Percentiles rank a stretch among this genome's conserved stretches.
phyloP scores from a whole-genome alignment of 2,888 invertebrate species.

The Oscheius sp. region DNA sequence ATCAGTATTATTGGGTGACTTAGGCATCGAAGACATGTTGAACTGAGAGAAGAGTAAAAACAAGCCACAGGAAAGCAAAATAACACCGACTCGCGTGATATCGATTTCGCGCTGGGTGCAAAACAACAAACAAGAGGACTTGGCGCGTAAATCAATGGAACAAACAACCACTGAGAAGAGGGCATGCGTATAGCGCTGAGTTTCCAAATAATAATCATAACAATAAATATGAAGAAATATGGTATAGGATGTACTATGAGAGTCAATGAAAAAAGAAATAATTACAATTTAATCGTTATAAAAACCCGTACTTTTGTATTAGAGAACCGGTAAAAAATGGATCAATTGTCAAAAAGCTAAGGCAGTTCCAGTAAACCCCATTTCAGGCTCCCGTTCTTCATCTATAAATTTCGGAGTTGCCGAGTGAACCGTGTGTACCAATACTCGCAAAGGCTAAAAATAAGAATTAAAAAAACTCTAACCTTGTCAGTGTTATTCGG shows the following conservation, averaged over 20 bases:
- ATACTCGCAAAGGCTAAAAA: conserved; percentile 54
- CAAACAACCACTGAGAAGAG: conserved; percentile 2
- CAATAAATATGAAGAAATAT: no score
- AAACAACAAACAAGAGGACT: conserved; percentile 15
- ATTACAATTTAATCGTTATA: background rate
- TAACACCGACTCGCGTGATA: background rate
- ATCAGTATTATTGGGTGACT: background rate
- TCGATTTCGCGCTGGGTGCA: background rate
- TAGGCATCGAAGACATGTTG: background rate
- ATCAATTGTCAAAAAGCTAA: conserved; percentile 52
- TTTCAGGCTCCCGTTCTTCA: conserved; percentile 54
- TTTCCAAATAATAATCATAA: no score
- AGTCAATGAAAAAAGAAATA: background rate
- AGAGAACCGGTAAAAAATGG: no score
- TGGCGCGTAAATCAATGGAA: conserved; percentile 3
- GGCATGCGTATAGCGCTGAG: background rate
- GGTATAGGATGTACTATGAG: background rate
- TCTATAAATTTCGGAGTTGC: conserved; percentile 31
- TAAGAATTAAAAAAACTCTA: background rate
- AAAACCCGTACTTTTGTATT: conserved; percentile 4
- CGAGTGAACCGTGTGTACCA: conserved; percentile 33
- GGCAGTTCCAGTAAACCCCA: conserved; percentile 66
- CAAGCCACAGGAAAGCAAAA: background rate
- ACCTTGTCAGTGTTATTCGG: conserved; percentile 60
- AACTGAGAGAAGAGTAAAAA: background rate